These are phyloP conservation scores for Dicranocentrus wangi DNA, from an alignment of 2,888 invertebrate genomes.

Conservation along the genomic window DNA sequence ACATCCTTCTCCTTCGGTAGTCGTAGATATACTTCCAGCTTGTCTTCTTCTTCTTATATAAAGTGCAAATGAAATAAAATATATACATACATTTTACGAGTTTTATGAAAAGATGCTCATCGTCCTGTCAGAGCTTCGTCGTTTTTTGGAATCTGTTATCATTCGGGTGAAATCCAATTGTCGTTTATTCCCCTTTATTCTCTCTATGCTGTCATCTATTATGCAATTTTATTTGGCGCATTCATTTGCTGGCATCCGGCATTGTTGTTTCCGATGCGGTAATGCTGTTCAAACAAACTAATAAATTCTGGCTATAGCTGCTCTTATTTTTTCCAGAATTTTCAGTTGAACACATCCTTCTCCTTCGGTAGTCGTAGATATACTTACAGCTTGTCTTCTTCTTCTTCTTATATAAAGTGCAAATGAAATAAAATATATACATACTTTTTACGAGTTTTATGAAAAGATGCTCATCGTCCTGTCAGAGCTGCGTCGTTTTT, in stretches of 20 bases:
- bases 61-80: slow-evolving; percentile 10
- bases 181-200: background rate
- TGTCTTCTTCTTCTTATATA: background rate
- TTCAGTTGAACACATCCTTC: too few species aligned
- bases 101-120: slow-evolving; percentile 68
- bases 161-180: background rate
- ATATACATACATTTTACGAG: slow-evolving; percentile 48
- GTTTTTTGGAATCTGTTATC: slow-evolving; percentile 6
- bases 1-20: too few species aligned
- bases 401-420: slow-evolving; percentile 8
- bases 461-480: slow-evolving; percentile 64
- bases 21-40: too few species aligned
- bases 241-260: too few species aligned
- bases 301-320: too few species aligned
- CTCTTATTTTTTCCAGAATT: background rate
- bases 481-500: slow-evolving; percentile 28
- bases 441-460: slow-evolving; percentile 62
- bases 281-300: too few species aligned
- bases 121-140: slow-evolving; percentile 33
- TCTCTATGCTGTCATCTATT: too few species aligned
- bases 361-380: too few species aligned
- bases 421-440: slow-evolving; percentile 1
- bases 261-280: too few species aligned
- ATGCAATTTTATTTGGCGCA: too few species aligned
- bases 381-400: background rate